Conservation (phyloP, 2,797 vertebrate species). For the Lophotriccus pileatus region DNA sequence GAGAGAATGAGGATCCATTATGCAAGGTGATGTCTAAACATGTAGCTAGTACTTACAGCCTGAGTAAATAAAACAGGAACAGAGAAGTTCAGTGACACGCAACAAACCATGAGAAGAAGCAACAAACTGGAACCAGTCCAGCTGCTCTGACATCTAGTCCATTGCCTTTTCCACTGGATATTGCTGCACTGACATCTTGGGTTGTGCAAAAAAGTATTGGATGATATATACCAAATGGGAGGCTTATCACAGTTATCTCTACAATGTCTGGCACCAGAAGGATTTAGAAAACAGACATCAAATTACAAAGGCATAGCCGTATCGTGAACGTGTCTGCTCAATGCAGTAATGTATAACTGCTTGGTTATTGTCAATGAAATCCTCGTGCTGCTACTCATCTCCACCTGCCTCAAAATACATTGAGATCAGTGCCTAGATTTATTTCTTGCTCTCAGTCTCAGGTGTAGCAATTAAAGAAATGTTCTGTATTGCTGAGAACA, state of each 20-base stretch:
- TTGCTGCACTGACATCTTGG: neutral
- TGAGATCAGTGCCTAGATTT: constrained; percentile 24
- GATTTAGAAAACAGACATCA: constrained; percentile 7
- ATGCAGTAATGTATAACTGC: neutral
- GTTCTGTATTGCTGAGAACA: constrained; percentile 49
- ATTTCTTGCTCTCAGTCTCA: constrained; percentile 45
- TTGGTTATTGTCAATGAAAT: constrained; percentile 5
- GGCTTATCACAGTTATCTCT: neutral
- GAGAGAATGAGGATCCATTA: neutral
- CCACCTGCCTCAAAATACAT: neutral
- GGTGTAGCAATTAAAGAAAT: constrained; percentile 66
- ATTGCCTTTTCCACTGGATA: neutral
- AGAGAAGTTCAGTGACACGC: neutral
- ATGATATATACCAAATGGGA: neutral
- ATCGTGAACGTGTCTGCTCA: neutral
- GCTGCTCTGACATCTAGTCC: neutral
- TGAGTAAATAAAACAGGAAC: neutral
- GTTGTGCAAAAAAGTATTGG: neutral
- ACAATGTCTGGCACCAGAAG: neutral
- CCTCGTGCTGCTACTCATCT: neutral
- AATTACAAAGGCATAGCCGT: neutral
- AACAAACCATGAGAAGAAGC: neutral
- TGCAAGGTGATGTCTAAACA: neutral
- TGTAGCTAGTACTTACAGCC: neutral
- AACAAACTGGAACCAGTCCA: neutral